phyloP scores from a whole-genome alignment of 1,140 invertebrate genomes.

The Papilio polytes region DNA sequence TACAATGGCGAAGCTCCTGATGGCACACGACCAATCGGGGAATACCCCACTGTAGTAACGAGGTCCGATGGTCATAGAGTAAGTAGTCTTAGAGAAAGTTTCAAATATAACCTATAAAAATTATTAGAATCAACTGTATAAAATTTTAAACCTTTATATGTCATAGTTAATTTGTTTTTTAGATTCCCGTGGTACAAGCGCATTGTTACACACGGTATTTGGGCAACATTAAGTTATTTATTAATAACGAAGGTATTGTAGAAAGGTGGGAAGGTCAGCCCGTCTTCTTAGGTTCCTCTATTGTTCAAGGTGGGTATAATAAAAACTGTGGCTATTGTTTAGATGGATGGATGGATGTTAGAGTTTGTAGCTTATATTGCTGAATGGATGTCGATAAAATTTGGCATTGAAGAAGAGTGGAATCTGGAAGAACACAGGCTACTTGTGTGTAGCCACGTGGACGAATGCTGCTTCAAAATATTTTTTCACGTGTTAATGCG shows the following conservation, averaged over 20 bases:
- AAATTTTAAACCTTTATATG: too few relatives aligned
- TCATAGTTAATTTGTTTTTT: constrained; percentile 34
- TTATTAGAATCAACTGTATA: not conserved
- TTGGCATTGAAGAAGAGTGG: too few relatives aligned
- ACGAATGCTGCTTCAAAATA: too few relatives aligned
- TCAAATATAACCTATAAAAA: not conserved
- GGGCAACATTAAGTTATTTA: constrained; percentile 89
- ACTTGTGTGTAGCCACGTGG: too few relatives aligned
- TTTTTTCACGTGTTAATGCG: not conserved
- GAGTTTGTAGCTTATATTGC: too few relatives aligned
- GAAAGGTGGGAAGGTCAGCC: constrained; percentile 89
- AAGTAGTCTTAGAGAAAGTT: constrained; percentile 14
- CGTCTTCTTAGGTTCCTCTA: constrained; percentile 87
- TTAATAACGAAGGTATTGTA: constrained; percentile 89
- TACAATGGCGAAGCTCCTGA: constrained; percentile 85
- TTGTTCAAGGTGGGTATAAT: constrained; percentile 85
- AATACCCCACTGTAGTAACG: constrained; percentile 88
- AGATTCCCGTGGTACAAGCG: constrained; percentile 89
- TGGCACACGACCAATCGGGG: constrained; percentile 84
- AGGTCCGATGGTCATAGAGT: constrained; percentile 83
- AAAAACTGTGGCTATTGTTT: not conserved
- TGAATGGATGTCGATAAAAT: too few relatives aligned
- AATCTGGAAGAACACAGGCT: too few relatives aligned
- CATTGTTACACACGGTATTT: constrained; percentile 89
- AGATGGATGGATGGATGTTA: too few relatives aligned